phyloP scores from a whole-genome alignment of 2,797 vertebrate species.

The Poecilia picta region DNA sequence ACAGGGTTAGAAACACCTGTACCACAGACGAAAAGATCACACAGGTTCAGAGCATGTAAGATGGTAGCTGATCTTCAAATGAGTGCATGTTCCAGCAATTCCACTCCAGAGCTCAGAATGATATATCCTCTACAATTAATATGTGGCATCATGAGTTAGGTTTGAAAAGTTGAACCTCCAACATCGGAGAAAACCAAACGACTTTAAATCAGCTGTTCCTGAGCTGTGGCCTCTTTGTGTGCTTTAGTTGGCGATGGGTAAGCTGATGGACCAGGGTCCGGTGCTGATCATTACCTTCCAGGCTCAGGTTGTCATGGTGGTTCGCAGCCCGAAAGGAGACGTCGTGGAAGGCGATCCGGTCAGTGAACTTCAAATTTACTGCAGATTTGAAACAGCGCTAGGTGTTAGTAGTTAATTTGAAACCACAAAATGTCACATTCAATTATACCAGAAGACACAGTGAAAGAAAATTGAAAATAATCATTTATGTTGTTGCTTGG shows the following conservation, averaged over 20 bases:
- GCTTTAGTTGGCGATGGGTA: conserved; percentile 90
- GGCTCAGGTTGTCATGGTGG: conserved; percentile 92
- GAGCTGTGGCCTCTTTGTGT: conserved; percentile 15
- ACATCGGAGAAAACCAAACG: background rate
- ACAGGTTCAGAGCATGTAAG: background rate
- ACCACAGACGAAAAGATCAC: background rate
- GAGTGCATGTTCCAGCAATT: background rate
- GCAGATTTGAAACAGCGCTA: conserved; percentile 26
- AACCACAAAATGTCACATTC: background rate
- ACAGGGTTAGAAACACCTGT: background rate
- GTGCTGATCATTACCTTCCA: conserved; percentile 95
- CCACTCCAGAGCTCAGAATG: background rate
- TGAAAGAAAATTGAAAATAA: background rate
- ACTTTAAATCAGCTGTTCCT: background rate
- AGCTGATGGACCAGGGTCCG: conserved; percentile 96
- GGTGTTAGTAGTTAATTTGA: background rate
- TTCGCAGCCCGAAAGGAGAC: conserved; percentile 88
- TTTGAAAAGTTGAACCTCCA: background rate
- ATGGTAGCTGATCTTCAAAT: background rate
- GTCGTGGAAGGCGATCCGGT: conserved; percentile 93
- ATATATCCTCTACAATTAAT: background rate
- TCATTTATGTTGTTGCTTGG: conserved; percentile 23
- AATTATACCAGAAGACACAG: background rate
- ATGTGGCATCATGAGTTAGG: background rate
- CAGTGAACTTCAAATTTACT: conserved; percentile 60